Conservation (phyloP, 2,113 vertebrate species). For the Cephalopholis sonnerati region DNA sequence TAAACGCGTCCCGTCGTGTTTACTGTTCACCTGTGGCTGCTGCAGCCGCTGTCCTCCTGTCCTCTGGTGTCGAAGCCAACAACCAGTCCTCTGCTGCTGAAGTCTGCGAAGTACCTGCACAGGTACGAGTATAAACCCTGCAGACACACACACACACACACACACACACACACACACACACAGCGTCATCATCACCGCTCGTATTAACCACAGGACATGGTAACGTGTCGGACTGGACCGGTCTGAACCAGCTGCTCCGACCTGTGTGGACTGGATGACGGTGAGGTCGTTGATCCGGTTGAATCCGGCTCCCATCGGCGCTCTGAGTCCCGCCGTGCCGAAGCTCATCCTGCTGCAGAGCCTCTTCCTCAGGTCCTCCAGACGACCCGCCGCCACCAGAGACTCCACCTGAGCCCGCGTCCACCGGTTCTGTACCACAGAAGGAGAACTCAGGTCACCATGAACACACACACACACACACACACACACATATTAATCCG, state of each 20-base stretch:
- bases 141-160: not conserved
- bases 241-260: slow-evolving; percentile 50
- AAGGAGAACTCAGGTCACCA: not conserved
- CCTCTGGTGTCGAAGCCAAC: slow-evolving; percentile 95
- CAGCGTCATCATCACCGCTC: too few species aligned
- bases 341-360: slow-evolving; percentile 91
- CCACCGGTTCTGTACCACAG: slow-evolving; percentile 85
- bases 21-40: slow-evolving; percentile 88
- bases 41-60: slow-evolving; percentile 93
- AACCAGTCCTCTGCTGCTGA: slow-evolving; percentile 91
- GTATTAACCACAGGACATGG: too few species aligned
- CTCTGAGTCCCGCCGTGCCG: slow-evolving; percentile 93
- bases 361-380: slow-evolving; percentile 87
- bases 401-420: slow-evolving; percentile 90
- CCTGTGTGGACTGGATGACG: slow-evolving; percentile 95
- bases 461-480: too few species aligned
- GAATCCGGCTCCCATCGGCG: slow-evolving; percentile 94
- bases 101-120: slow-evolving; percentile 87
- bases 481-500: too few species aligned
- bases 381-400: slow-evolving; percentile 82
- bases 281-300: slow-evolving; percentile 97
- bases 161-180: not conserved
- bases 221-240: too few species aligned
- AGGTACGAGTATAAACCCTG: slow-evolving; percentile 94
- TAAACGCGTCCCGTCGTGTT: too few species aligned